A percentile compares a stretch with the other conserved stretches of the same genome.
These are phyloP conservation scores for Mesembrinibis cayennensis DNA, from an alignment of 2,113 vertebrate genomes.

Conservation along the genomic window DNA sequence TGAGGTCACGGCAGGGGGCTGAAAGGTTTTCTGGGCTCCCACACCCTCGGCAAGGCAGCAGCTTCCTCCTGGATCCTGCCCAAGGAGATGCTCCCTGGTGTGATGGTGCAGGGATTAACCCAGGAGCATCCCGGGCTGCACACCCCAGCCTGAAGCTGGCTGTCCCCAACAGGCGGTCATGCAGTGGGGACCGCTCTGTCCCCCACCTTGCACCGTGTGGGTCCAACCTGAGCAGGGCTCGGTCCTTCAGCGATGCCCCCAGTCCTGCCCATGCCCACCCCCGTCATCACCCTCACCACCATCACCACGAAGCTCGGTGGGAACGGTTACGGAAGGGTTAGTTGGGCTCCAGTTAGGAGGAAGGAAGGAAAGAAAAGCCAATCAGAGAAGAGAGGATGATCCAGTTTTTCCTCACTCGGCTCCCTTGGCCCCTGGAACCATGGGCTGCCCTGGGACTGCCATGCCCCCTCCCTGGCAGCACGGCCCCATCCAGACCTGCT, in stretches of 20 bases:
- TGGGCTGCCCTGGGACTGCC: neutral
- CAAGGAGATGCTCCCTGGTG: neutral
- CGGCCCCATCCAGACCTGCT: neutral
- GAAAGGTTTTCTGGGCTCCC: neutral
- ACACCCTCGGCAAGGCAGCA: neutral
- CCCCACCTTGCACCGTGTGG: rapidly evolving
- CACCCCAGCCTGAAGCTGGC: neutral
- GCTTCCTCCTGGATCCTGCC: neutral
- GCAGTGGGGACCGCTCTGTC: neutral
- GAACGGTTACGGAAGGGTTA: constrained; percentile 31
- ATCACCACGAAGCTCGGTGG: neutral
- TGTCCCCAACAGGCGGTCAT: rapidly evolving
- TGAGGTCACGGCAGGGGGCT: too few relatives aligned
- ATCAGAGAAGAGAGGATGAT: constrained; percentile 55
- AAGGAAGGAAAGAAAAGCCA: constrained; percentile 62
- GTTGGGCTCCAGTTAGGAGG: constrained; percentile 57
- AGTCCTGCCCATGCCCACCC: neutral
- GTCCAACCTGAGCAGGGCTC: neutral
- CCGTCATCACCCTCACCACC: neutral
- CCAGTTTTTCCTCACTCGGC: constrained; percentile 17
- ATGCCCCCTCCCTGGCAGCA: neutral
- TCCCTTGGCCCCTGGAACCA: constrained; percentile 47
- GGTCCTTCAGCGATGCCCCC: neutral
- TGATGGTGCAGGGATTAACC: neutral
- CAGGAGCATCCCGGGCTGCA: neutral